Percentiles rank a stretch among this genome's conserved stretches.
These are phyloP conservation scores for Carcharodon carcharias DNA, from an alignment of 2,797 vertebrate species.

Conservation along the genomic window DNA sequence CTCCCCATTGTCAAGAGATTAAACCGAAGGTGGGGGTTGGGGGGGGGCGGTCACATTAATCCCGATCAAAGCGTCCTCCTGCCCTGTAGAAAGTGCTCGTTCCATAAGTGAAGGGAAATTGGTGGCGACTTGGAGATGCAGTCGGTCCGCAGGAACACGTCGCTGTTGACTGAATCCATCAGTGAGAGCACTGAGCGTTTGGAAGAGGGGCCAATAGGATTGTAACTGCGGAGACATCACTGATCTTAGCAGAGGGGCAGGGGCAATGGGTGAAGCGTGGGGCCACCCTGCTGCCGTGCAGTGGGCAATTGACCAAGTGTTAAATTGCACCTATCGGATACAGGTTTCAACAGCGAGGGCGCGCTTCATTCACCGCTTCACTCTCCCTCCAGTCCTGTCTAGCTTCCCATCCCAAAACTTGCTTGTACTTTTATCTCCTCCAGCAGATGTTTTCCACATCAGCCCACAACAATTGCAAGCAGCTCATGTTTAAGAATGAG, in stretches of 20 bases:
- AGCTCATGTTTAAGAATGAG: slow-evolving; percentile 10
- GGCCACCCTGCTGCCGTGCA: too few relatives aligned
- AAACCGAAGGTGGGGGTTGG: not conserved
- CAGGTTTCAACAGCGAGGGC: not conserved
- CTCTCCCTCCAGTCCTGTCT: not conserved
- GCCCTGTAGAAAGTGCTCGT: not conserved
- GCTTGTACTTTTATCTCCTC: not conserved
- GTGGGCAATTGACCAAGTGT: too few relatives aligned
- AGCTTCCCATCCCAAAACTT: not conserved
- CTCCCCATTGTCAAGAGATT: not conserved
- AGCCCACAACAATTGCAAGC: not conserved
- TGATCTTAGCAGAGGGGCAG: too few relatives aligned
- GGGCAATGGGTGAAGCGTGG: not conserved
- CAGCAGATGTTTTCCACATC: slow-evolving; percentile 17
- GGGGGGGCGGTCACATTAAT: not conserved
- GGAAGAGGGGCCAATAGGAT: too few relatives aligned
- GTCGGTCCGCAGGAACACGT: not conserved
- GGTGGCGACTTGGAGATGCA: not conserved
- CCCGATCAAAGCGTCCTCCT: not conserved
- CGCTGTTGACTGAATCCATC: not conserved
- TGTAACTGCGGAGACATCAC: too few relatives aligned
- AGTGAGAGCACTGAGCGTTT: not conserved
- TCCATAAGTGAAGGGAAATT: not conserved
- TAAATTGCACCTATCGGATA: not conserved
- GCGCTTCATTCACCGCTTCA: not conserved